Base-by-base conservation (phyloP, 2,888 invertebrate genomes). In the Choreutis nemorana region DNA sequence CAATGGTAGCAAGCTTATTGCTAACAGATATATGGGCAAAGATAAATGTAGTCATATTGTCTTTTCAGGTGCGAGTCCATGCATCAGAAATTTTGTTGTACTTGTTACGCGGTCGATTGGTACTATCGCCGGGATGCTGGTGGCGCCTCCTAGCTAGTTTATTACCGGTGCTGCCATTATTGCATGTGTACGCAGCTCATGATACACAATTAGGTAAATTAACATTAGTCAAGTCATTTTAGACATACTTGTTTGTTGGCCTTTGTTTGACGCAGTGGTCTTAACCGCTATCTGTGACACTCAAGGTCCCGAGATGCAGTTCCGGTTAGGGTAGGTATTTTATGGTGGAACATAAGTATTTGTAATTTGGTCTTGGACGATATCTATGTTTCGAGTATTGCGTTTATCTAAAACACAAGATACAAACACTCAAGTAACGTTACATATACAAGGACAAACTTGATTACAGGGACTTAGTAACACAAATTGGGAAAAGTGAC, bases 41-140 rank as follows among this genome's bases (percentile, higher is more conserved):
- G n/a, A n/a, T n/a, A n/a, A n/a, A n/a, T n/a, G n/a, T n/a, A n/a
- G n/a, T n/a, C 23, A 23, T 7, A 7, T 4, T 11, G 9, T 12
- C 4, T 27, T 61, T 65, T 6, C 48, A 87, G 87, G 78, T 87
- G 23, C 73, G 68, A 50, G 61, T 55, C 15, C 72, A 75, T 40
- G 79, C 86, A 1, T 81, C 83, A 40, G 83, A 86, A 32, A 84
- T 87, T 40, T 54, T 88, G 48, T 44, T 85, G 13, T 83, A 83
- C 42, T 55, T 87, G 11, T 48, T 88, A 16, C 86, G 88, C 42
- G 85, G 86, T 8, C 82, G 86, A 41, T 49, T 85, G 37, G 67
- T 86, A 14, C 73, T 88, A 18, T 80, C 81, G 11, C 83, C 85
- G 33, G 53, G 67, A 4, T 80, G 83, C 32, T 89, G 88, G 88